These are phyloP conservation scores for Elachura formosa DNA, from an alignment of 2,113 vertebrate species.

Conservation along the genomic window DNA sequence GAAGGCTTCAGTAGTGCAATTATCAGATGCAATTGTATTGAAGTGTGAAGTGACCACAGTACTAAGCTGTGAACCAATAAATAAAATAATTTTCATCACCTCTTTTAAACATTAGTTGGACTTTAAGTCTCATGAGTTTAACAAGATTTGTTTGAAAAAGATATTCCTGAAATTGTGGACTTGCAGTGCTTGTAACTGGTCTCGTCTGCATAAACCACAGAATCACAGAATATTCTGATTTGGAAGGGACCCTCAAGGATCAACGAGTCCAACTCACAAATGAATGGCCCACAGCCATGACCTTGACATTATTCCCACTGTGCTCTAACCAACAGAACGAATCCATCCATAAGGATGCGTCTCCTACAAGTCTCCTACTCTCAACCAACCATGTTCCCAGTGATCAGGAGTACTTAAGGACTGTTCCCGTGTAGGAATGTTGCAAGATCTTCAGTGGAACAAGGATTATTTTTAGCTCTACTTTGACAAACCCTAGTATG, in stretches of 20 bases:
- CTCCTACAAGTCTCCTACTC: background rate
- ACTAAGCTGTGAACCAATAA: background rate
- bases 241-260: background rate
- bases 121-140: background rate
- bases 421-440: background rate
- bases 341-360: background rate
- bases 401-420: background rate
- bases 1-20: background rate
- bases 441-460: background rate
- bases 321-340: constrained; percentile 46
- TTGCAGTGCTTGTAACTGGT: background rate
- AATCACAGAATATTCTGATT: background rate
- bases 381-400: background rate
- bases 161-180: background rate
- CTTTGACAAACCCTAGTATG: background rate
- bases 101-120: background rate
- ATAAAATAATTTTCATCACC: background rate
- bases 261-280: no score
- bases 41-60: background rate
- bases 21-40: background rate
- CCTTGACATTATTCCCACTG: constrained; percentile 49
- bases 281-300: background rate
- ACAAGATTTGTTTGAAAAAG: background rate
- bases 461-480: background rate
- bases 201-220: background rate